Base-by-base conservation (phyloP, 2,797 vertebrate genomes). In the Thamnophis elegans region DNA sequence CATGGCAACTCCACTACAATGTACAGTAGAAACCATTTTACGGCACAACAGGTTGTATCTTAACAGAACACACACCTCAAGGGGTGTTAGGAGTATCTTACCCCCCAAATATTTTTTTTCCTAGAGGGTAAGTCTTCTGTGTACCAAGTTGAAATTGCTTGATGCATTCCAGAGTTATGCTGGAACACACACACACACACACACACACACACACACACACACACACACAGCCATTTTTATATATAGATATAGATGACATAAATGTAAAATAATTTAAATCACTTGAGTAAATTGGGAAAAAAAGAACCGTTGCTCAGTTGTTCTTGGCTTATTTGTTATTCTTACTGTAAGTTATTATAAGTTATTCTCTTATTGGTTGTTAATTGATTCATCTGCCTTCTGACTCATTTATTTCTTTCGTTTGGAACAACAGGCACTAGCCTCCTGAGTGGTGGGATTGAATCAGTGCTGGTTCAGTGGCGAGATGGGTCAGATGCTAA, bases 391-490 rank as follows among this genome's bases (percentile, higher is more conserved):
- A 47, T 82, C 22, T 0, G 20, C 42, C 42, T 42, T 47, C 20
- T 47, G 20, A 42, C 10, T 47, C 36, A 82, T 82, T 47, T 82
- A 47, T 12, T 82, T 25, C 14, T 85, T 90, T 88, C 90, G 82
- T 94, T 94, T 95, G 51, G 65, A 1, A 88, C 5, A 18, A 89
- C 97, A 99, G 99, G 99, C 88, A 98, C 97, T 85, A 98, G 97
- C 93, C 96, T 99, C 92, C 96, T 99, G 97, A 99, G 99, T 5
- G 99, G 99, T 0, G 99, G 99, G 18, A 92, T 98, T 0, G 99
- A 99, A 94, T 98, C 99, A 0, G 99, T 99, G n/a, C 98, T 99
- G 0, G 98, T 99, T 28, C 98, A 99, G 96, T 99, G 99, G 99
- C 97, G 97, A 2, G 98, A 98, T 65, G 96, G 96, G 0, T 97